Evolutionary conservation across 2,888 invertebrate genomes (phyloP).

Genomic region (Endomychus coccineus): DNA sequence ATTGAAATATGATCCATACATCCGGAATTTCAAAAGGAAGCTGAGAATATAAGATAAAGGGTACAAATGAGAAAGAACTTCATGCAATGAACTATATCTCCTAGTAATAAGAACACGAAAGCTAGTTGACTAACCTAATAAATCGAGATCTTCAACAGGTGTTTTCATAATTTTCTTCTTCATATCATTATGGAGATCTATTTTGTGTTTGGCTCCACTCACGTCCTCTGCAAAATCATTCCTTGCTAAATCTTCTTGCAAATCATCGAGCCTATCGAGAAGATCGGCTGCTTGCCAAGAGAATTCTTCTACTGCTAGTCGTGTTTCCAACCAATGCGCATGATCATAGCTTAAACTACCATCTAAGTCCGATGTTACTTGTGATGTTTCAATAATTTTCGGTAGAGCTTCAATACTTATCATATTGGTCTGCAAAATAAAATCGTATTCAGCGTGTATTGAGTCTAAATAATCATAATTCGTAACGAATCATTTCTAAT

Average conservation of each 20-base stretch:
- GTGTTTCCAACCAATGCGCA: conserved; percentile 92
- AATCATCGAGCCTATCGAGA: conserved; percentile 83
- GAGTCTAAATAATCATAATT: too few relatives aligned
- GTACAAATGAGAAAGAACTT: too few relatives aligned
- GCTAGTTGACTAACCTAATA: conserved; percentile 59
- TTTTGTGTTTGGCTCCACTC: conserved; percentile 80
- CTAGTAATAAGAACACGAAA: too few relatives aligned
- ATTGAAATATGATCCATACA: too few relatives aligned
- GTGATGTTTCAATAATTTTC: conserved; percentile 87
- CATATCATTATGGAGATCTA: conserved; percentile 90
- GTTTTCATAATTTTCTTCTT: conserved; percentile 89
- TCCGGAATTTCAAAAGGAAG: too few relatives aligned
- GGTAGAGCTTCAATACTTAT: conserved; percentile 91
- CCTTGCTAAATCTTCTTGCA: conserved; percentile 86
- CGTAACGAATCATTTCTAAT: too few relatives aligned
- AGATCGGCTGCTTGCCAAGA: conserved; percentile 94
- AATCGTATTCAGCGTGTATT: too few relatives aligned
- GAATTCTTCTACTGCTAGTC: conserved; percentile 91
- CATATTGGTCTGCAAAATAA: conserved; percentile 76
- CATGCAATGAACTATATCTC: too few relatives aligned
- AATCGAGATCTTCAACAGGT: conserved; percentile 88
- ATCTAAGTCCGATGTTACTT: conserved; percentile 89
- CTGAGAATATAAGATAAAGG: too few relatives aligned
- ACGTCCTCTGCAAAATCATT: conserved; percentile 95
- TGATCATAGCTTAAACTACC: conserved; percentile 93